These are phyloP conservation scores for Choristoneura fumiferana DNA, from an alignment of 1,140 invertebrate species.

Conservation along the genomic window DNA sequence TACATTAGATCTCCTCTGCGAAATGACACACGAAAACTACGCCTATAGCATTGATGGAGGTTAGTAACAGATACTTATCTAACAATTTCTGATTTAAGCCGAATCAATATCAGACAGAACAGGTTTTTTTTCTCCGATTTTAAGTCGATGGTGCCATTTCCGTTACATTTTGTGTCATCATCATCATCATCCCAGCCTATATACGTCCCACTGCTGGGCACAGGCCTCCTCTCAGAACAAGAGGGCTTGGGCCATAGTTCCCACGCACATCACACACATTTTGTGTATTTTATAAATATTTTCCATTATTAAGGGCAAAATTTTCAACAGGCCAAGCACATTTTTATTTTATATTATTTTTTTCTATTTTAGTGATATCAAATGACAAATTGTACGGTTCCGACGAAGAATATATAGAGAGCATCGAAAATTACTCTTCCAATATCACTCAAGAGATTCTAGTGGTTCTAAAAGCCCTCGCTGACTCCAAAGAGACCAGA, in stretches of 20 bases:
- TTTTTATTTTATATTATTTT: too few relatives aligned
- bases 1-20: constrained; percentile 86
- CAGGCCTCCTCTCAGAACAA: too few relatives aligned
- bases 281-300: too few relatives aligned
- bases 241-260: too few relatives aligned
- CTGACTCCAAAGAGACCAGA: constrained; percentile 79
- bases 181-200: too few relatives aligned
- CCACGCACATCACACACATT: too few relatives aligned
- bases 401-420: constrained; percentile 90
- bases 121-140: neutral
- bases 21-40: constrained; percentile 87
- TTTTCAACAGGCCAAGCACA: too few relatives aligned
- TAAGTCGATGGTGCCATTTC: too few relatives aligned
- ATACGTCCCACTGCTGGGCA: too few relatives aligned
- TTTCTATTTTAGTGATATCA: constrained; percentile 87
- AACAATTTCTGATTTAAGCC: constrained; percentile 34
- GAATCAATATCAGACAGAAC: too few relatives aligned
- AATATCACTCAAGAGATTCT: constrained; percentile 90
- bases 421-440: constrained; percentile 88
- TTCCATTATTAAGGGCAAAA: too few relatives aligned
- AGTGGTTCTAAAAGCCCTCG: constrained; percentile 83
- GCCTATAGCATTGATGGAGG: constrained; percentile 90
- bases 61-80: constrained; percentile 51
- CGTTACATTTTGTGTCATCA: too few relatives aligned
- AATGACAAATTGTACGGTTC: constrained; percentile 96